phyloP scores from a whole-genome alignment of 1,140 invertebrate genomes.

The Habropoda laboriosa region DNA sequence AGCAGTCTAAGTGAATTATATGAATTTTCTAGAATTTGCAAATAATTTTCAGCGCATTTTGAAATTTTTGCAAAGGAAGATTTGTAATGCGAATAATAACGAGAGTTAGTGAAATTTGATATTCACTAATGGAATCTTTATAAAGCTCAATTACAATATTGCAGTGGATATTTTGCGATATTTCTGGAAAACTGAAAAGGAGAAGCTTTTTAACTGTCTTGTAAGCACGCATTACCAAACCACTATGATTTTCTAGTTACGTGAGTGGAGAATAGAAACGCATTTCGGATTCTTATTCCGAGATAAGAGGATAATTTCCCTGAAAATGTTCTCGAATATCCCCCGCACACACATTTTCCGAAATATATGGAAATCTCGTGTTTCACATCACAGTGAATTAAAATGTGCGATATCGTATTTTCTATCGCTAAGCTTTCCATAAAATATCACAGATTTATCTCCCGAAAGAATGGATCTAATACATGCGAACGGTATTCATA shows the following conservation, averaged over 20 bases:
- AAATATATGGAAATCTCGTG: neutral
- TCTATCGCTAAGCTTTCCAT: neutral
- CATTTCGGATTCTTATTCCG: neutral
- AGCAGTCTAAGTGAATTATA: too few species aligned
- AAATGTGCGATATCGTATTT: neutral
- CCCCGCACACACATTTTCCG: neutral
- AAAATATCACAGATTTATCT: neutral
- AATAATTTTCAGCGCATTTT: too few species aligned
- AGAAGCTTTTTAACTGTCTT: neutral
- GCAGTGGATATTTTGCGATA: too few species aligned
- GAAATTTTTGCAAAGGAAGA: too few species aligned
- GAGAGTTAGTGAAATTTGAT: too few species aligned
- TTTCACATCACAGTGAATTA: neutral
- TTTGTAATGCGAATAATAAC: too few species aligned
- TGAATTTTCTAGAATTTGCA: too few species aligned
- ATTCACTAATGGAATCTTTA: too few species aligned
- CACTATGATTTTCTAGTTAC: neutral
- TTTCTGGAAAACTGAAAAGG: too few species aligned
- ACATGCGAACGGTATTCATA: too few species aligned
- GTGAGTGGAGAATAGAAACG: conserved; percentile 4
- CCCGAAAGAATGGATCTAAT: neutral
- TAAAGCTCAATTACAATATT: too few species aligned
- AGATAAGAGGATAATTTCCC: neutral
- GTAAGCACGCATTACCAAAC: neutral
- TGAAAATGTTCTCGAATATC: neutral